Evolutionary conservation across 2,888 invertebrate species (phyloP), one percentile per base, ranked within the genome.

Genomic region (Slavum lentiscoides): DNA sequence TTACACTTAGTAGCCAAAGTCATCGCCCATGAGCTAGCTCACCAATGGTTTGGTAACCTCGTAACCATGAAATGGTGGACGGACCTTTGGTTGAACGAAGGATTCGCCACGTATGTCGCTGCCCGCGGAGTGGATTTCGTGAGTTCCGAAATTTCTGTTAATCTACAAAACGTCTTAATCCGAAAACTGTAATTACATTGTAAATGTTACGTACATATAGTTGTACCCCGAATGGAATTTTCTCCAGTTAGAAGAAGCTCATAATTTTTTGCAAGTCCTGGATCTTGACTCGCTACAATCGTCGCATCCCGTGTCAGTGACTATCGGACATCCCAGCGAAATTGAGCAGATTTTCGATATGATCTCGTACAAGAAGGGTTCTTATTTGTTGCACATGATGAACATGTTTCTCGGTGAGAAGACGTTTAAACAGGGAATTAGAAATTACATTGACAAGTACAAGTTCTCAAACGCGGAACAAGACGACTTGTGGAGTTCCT

Each of bases 41-140:
- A 91, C 85, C 91, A 90, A 84, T 94, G 94, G 94, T 94, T 94
- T 86, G 94, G 94, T 15, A 93, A 94, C 87, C 87, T 93, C 85
- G 93, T 93, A 0, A 93, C 93, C 43, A 93, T 93, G 92, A 90
- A 91, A 85, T 93, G 93, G 93, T 93, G 93, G 93, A 91, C 92
- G 0, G 93, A 93, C 86, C 86, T 93, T 13, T 93, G 93, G 93
- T 87, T 93, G 77, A 93, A 93, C 86, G 93, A 93, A 86, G 93
- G 93, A 0, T 92, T 92, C 85, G 92, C 92, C 11, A 92, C 92
- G 0, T 92, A 90, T 86, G 89, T 91, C 83, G 91, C 91, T 0
- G 88, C 89, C 0, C 84, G 87, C 6, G 87, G 87, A n/a, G 85
- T 86, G 2, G 84, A 86, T 73, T 84, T 86, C 77, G 86, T 86